Evolutionary conservation across 2,888 invertebrate species (phyloP).

Genomic region (Tineola bisselliella): DNA sequence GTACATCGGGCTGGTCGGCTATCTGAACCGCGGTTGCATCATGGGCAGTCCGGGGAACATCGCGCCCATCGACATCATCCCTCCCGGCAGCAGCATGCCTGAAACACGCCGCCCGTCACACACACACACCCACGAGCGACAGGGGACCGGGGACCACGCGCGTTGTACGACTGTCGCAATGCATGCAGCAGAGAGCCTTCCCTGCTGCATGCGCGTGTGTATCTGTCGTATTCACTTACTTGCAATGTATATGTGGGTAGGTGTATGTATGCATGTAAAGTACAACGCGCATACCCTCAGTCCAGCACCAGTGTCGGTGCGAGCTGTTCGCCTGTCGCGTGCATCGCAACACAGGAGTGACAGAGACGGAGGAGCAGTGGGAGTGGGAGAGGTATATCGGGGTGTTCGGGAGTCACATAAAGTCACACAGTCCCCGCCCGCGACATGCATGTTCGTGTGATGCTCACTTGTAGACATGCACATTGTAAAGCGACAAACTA

Average conservation of each 20-base stretch:
- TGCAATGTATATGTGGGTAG: too few relatives aligned
- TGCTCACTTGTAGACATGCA: slow-evolving; percentile 36
- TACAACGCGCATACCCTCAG: background rate
- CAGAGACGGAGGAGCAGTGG: background rate
- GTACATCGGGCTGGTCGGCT: slow-evolving; percentile 46
- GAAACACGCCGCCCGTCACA: slow-evolving; percentile 26
- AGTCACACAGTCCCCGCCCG: slow-evolving; percentile 35
- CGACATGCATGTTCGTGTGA: slow-evolving; percentile 34
- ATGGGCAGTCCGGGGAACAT: slow-evolving; percentile 68
- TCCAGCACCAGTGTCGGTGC: background rate
- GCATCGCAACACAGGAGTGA: background rate
- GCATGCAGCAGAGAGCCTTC: too few relatives aligned
- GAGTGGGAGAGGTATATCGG: background rate
- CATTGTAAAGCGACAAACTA: slow-evolving; percentile 65
- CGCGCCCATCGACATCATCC: slow-evolving; percentile 65
- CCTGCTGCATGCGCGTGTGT: too few relatives aligned
- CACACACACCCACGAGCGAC: slow-evolving; percentile 7
- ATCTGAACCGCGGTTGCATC: slow-evolving; percentile 91
- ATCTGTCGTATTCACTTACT: too few relatives aligned
- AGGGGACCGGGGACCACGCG: background rate
- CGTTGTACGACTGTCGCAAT: too few relatives aligned
- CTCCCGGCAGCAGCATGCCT: slow-evolving; percentile 61
- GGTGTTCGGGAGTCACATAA: slow-evolving; percentile 17
- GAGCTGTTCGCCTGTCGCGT: slow-evolving; percentile 5
- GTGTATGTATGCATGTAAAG: too few relatives aligned